Percentiles rank a stretch among this genome's conserved stretches.
phyloP scores from a whole-genome alignment of 2,888 invertebrate genomes.

The Athrips mouffetella region DNA sequence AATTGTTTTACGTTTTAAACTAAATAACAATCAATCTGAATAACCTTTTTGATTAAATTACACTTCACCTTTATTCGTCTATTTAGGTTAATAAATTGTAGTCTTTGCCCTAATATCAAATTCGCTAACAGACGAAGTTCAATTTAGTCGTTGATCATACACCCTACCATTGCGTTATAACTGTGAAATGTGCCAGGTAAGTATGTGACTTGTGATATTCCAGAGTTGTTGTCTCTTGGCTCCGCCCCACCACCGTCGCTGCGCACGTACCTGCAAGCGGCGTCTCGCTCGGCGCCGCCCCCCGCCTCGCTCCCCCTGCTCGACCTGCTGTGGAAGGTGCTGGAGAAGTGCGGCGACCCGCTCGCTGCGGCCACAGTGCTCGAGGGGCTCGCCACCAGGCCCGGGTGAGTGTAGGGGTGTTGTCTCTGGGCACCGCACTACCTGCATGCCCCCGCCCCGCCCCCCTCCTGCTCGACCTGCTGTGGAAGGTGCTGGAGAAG shows the following conservation, averaged over 20 bases:
- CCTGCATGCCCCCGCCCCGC: constrained; percentile 79
- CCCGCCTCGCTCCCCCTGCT: constrained; percentile 80
- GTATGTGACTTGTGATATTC: constrained; percentile 22
- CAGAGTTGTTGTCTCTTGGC: constrained; percentile 81
- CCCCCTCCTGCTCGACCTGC: constrained; percentile 84
- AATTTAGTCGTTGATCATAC: no score
- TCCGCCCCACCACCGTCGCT: constrained; percentile 83
- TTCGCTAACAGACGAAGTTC: no score
- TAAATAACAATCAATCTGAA: no score
- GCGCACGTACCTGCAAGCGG: constrained; percentile 85
- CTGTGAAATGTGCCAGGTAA: no score
- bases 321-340: constrained; percentile 96
- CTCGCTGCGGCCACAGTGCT: constrained; percentile 94
- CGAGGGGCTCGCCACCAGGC: constrained; percentile 88
- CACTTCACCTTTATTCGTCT: no score
- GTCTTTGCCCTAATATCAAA: no score
- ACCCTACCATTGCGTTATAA: no score
- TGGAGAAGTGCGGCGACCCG: constrained; percentile 95
- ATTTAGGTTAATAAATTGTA: no score
- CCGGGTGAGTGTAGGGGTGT: constrained; percentile 81
- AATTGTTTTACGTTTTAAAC: no score
- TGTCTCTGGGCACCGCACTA: constrained; percentile 80
- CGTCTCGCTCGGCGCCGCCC: constrained; percentile 76
- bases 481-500: constrained; percentile 98
- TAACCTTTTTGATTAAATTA: no score